Conservation (phyloP, 2,888 invertebrate genomes). For the Cyclophora punctaria region DNA sequence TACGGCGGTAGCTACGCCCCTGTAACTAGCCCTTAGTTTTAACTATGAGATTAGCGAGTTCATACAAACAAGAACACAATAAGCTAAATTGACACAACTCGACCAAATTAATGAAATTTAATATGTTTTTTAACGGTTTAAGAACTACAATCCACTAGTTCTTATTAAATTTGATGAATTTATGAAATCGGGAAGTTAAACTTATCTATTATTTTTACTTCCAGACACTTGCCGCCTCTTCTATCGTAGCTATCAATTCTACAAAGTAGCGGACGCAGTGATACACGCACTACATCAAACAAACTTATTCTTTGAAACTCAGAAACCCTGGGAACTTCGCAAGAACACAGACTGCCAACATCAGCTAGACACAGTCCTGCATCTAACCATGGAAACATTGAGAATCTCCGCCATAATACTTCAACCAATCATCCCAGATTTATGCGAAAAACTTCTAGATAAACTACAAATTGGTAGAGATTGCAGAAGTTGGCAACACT, state of each 20-base stretch:
- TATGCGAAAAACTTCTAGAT: conserved; percentile 80
- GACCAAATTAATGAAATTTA: too few relatives aligned
- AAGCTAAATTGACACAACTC: too few relatives aligned
- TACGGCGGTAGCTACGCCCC: too few relatives aligned
- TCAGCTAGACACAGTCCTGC: conserved; percentile 82
- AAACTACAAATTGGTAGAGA: conserved; percentile 72
- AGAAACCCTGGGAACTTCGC: conserved; percentile 91
- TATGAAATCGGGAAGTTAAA: too few relatives aligned
- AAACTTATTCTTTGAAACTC: conserved; percentile 90
- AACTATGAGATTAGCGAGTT: too few relatives aligned
- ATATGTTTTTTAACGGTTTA: too few relatives aligned
- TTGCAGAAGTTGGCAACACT: conserved; percentile 49
- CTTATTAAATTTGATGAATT: too few relatives aligned
- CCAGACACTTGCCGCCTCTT: conserved; percentile 78
- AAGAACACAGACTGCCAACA: conserved; percentile 74
- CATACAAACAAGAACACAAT: too few relatives aligned
- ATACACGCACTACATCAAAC: conserved; percentile 83
- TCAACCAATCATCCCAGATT: conserved; percentile 88
- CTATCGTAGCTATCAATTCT: conserved; percentile 86
- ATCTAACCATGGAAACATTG: conserved; percentile 88
- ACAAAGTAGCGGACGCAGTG: conserved; percentile 86
- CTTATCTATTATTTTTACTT: conserved; percentile 3
- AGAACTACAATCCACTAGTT: too few relatives aligned
- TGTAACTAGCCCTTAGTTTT: too few relatives aligned
- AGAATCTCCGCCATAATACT: conserved; percentile 83